A percentile compares a stretch with the other conserved stretches of the same genome.
Evolutionary conservation across 1,140 invertebrate species (phyloP).

Genomic region (Acromyrmex heyeri): DNA sequence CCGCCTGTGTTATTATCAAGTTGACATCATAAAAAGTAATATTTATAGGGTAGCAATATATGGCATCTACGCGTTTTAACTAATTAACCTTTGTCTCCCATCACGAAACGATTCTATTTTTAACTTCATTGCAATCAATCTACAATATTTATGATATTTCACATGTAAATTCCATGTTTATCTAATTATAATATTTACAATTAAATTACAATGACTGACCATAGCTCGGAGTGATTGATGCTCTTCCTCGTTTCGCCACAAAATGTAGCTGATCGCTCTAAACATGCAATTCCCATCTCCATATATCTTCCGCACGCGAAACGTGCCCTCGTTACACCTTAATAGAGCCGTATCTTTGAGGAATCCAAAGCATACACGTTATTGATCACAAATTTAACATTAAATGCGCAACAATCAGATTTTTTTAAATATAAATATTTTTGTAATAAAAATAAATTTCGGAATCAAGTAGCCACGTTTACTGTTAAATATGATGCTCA

Average conservation of each 20-base stretch:
- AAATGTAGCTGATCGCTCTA: constrained; percentile 80
- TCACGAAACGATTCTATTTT: constrained; percentile 1
- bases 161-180: not conserved
- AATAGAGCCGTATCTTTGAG: constrained; percentile 78
- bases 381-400: constrained; percentile 7
- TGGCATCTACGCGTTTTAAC: not conserved
- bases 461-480: not conserved
- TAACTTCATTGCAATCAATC: not conserved
- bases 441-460: constrained; percentile 3
- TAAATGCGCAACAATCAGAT: not conserved
- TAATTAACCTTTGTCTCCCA: not conserved
- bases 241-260: constrained; percentile 81
- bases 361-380: not conserved
- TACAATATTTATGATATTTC: not conserved
- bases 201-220: constrained; percentile 61
- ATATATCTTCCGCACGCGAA: constrained; percentile 81
- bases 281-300: constrained; percentile 84
- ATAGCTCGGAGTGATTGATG: constrained; percentile 76
- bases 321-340: constrained; percentile 78
- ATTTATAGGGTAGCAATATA: not conserved
- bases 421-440: not conserved
- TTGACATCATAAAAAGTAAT: not conserved
- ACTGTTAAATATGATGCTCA: not conserved
- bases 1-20: not conserved
- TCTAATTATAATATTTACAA: not conserved